Percentiles rank a stretch among this genome's conserved stretches.
Evolutionary conservation across 1,140 invertebrate genomes (phyloP).

Genomic region (Caenorhabditis remanei): DNA sequence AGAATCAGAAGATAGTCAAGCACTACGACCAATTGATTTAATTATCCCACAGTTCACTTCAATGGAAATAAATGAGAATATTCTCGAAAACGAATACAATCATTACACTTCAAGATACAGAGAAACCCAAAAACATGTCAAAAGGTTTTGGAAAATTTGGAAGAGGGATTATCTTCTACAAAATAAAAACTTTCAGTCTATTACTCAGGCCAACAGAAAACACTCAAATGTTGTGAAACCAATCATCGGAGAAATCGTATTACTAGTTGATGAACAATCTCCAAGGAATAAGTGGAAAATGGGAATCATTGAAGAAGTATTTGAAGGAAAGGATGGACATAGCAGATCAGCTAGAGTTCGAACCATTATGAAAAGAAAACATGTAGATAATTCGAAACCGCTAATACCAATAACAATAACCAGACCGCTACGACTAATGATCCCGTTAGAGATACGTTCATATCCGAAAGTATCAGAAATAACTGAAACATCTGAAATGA

Average conservation of each 20-base stretch:
- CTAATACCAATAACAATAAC: background rate
- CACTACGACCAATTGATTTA: constrained; percentile 45
- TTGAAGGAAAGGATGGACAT: constrained; percentile 8
- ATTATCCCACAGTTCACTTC: background rate
- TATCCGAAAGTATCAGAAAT: background rate
- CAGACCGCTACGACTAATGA: constrained; percentile 34
- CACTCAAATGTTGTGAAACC: background rate
- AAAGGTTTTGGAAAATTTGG: constrained; percentile 13
- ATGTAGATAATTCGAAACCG: background rate
- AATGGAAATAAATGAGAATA: background rate
- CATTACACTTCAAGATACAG: background rate
- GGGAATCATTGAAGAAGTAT: constrained; percentile 38
- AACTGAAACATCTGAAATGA: background rate
- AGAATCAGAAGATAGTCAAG: background rate
- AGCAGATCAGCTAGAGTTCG: constrained; percentile 35
- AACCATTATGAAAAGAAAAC: background rate
- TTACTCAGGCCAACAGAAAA: background rate
- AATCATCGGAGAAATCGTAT: constrained; percentile 32
- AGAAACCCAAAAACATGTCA: background rate
- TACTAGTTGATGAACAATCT: constrained; percentile 27
- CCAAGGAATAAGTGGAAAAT: constrained; percentile 52
- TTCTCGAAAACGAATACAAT: background rate
- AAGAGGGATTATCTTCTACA: background rate
- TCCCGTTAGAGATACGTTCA: constrained; percentile 29
- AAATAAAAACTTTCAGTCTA: background rate